These are phyloP conservation scores for Anorthoa munda DNA, from an alignment of 2,888 invertebrate species.

Conservation along the genomic window DNA sequence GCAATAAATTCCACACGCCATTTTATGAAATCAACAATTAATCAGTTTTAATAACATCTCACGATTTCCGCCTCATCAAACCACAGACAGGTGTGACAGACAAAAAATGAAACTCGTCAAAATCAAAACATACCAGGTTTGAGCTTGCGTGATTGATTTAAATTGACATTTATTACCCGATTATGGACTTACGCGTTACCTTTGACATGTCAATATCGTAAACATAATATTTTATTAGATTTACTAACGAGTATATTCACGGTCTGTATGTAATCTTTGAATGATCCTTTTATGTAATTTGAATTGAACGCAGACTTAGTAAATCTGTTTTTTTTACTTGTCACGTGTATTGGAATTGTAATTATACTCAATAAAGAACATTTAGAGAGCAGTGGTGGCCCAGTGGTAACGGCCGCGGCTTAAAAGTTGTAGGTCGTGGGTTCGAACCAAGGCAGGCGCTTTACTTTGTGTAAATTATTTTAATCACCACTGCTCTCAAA, in stretches of 20 bases:
- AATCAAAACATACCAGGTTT: constrained; percentile 36
- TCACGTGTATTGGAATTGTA: constrained; percentile 20
- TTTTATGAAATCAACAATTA: constrained; percentile 34
- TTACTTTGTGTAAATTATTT: too few relatives aligned
- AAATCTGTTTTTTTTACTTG: constrained; percentile 6
- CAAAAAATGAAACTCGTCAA: constrained; percentile 44
- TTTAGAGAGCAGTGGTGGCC: too few relatives aligned
- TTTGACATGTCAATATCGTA: constrained; percentile 72
- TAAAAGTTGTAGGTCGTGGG: too few relatives aligned
- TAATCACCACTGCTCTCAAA: too few relatives aligned
- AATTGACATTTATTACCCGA: constrained; percentile 73
- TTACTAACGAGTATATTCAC: constrained; percentile 61
- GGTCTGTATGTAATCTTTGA: constrained; percentile 50
- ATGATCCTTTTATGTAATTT: constrained; percentile 22
- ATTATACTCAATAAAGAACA: constrained; percentile 4
- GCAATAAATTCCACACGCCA: constrained; percentile 18
- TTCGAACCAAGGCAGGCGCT: too few relatives aligned
- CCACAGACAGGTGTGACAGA: constrained; percentile 33
- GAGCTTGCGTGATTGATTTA: constrained; percentile 71
- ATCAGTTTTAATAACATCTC: constrained; percentile 43
- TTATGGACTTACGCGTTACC: constrained; percentile 63
- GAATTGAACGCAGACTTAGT: constrained; percentile 24
- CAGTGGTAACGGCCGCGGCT: too few relatives aligned
- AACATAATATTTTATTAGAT: constrained; percentile 69
- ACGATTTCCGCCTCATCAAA: constrained; percentile 51